These are phyloP conservation scores for Calameuta pallipes DNA, from an alignment of 2,888 invertebrate genomes.

Conservation along the genomic window DNA sequence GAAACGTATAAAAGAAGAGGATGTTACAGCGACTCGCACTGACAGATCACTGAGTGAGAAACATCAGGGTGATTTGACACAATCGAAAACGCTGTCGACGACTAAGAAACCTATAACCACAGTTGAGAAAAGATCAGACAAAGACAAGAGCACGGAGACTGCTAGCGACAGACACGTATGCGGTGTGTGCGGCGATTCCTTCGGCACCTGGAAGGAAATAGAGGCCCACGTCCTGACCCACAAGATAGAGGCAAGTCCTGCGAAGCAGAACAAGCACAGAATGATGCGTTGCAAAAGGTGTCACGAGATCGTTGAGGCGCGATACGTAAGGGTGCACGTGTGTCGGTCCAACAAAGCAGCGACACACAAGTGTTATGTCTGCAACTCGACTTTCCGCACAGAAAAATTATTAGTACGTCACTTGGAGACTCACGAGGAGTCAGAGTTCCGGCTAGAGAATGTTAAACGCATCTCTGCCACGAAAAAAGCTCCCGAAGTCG, in stretches of 20 bases:
- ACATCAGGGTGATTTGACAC: conserved; percentile 16
- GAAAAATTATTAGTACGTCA: conserved; percentile 43
- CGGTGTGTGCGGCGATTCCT: conserved; percentile 48
- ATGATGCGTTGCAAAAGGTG: conserved; percentile 62
- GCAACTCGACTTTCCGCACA: conserved; percentile 43
- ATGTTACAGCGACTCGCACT: background rate
- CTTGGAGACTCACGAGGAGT: conserved; percentile 41
- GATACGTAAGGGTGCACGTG: conserved; percentile 54
- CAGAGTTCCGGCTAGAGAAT: conserved; percentile 39
- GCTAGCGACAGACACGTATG: conserved; percentile 47
- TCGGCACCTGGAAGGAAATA: conserved; percentile 44
- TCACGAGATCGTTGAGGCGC: conserved; percentile 59
- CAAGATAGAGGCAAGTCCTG: conserved; percentile 17
- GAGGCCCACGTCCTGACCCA: conserved; percentile 50
- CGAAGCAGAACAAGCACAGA: conserved; percentile 41
- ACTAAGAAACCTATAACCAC: conserved; percentile 5
- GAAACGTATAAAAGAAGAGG: background rate
- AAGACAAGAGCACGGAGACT: background rate
- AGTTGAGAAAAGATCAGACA: background rate
- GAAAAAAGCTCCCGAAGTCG: conserved; percentile 9
- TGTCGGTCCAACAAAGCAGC: conserved; percentile 42
- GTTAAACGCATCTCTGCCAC: conserved; percentile 5
- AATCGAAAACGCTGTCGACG: conserved; percentile 12
- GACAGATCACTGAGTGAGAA: conserved; percentile 17
- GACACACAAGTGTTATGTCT: conserved; percentile 45